These are phyloP conservation scores for Andrena marginata DNA, from an alignment of 2,888 invertebrate genomes.

Conservation along the genomic window DNA sequence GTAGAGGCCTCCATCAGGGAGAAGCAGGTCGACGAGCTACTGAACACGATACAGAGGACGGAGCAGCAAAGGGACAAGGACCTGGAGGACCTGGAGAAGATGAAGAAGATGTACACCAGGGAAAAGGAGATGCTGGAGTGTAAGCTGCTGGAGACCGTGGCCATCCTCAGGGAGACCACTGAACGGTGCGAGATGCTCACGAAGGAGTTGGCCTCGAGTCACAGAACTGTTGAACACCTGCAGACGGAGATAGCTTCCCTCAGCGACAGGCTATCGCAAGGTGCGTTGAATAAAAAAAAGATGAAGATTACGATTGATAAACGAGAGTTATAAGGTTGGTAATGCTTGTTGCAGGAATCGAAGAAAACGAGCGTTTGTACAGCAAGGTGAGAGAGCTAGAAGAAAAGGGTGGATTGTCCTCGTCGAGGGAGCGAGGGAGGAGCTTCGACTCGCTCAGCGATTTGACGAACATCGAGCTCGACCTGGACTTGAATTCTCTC, in stretches of 20 bases:
- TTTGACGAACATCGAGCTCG: constrained; percentile 92
- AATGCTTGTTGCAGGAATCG: constrained; percentile 85
- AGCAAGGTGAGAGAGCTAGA: constrained; percentile 91
- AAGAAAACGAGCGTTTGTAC: constrained; percentile 92
- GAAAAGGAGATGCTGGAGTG: constrained; percentile 90
- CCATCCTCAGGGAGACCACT: constrained; percentile 89
- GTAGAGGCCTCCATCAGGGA: constrained; percentile 90
- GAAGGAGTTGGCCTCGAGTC: constrained; percentile 89
- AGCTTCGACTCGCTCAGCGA: constrained; percentile 93
- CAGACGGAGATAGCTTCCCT: constrained; percentile 89
- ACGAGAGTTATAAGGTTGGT: background rate
- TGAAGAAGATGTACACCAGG: constrained; percentile 87
- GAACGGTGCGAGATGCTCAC: constrained; percentile 89
- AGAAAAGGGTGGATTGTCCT: constrained; percentile 86
- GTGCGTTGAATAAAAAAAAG: constrained; percentile 62
- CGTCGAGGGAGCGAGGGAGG: constrained; percentile 87
- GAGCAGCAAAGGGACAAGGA: constrained; percentile 92
- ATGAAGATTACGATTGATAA: background rate
- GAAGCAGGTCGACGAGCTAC: constrained; percentile 91
- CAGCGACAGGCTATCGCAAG: constrained; percentile 89
- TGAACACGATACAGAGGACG: constrained; percentile 91
- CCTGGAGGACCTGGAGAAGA: constrained; percentile 88
- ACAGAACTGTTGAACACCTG: constrained; percentile 88
- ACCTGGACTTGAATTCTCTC: constrained; percentile 90
- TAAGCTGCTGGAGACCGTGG: constrained; percentile 89